phyloP scores from a whole-genome alignment of 2,888 invertebrate genomes.

The Gisinianus flammeolus region DNA sequence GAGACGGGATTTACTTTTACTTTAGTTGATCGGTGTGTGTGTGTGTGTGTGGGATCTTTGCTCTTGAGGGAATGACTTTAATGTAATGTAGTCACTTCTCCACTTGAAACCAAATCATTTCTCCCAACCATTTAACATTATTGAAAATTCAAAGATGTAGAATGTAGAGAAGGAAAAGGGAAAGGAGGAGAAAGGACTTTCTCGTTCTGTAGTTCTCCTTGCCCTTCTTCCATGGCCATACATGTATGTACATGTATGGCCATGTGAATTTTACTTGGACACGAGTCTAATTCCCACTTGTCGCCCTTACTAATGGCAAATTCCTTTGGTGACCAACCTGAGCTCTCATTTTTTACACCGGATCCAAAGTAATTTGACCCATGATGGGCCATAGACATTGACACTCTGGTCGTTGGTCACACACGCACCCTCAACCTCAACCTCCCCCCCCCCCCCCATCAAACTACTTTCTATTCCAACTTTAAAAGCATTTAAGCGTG shows the following conservation, averaged over 20 bases:
- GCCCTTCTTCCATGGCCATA: neutral
- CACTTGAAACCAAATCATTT: constrained; percentile 1
- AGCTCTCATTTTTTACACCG: constrained; percentile 34
- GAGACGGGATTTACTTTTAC: neutral
- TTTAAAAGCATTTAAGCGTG: constrained; percentile 9
- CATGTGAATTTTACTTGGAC: neutral
- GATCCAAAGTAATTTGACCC: constrained; percentile 40
- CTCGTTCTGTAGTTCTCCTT: neutral
- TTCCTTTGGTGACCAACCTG: constrained; percentile 18
- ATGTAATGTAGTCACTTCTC: constrained; percentile 23
- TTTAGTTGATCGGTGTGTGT: neutral
- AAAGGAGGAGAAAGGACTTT: neutral
- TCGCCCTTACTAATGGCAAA: neutral
- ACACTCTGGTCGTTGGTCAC: constrained; percentile 36
- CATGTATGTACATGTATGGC: neutral
- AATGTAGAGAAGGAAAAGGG: neutral
- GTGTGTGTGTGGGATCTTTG: neutral
- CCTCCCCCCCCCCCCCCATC: too few species aligned
- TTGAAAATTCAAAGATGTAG: neutral
- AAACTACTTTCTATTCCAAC: neutral
- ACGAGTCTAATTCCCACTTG: neutral
- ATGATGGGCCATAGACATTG: constrained; percentile 39
- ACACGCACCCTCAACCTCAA: constrained; percentile 16
- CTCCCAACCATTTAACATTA: constrained; percentile 15
- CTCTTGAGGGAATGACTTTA: constrained; percentile 13